Conservation (phyloP, 2,888 invertebrate genomes). For the Harpalus rufipes region DNA sequence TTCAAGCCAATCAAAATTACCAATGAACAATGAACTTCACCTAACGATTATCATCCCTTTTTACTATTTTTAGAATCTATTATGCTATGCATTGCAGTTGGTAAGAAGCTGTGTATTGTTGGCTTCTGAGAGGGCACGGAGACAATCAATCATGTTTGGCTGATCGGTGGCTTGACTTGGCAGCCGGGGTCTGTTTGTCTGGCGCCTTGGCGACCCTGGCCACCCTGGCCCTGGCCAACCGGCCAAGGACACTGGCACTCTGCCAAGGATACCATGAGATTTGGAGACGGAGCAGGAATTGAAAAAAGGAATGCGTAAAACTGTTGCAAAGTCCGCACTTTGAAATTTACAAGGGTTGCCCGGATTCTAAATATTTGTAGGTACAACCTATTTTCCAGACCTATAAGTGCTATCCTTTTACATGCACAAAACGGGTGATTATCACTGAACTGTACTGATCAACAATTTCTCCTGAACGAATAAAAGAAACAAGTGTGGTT, state of each 20-base stretch:
- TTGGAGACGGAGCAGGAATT: not conserved
- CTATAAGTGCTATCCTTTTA: too few species aligned
- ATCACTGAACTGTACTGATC: too few species aligned
- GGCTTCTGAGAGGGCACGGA: not conserved
- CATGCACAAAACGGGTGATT: too few species aligned
- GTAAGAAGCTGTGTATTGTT: conserved; percentile 8
- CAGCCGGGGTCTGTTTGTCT: conserved; percentile 41
- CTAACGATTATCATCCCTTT: too few species aligned
- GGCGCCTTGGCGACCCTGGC: conserved; percentile 35
- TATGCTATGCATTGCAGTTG: conserved; percentile 8
- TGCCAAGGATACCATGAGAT: conserved; percentile 5
- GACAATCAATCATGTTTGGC: conserved; percentile 47
- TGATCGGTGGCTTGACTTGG: conserved; percentile 8
- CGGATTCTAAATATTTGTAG: too few species aligned
- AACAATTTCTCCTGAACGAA: too few species aligned
- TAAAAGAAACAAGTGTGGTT: too few species aligned
- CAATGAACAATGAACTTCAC: too few species aligned
- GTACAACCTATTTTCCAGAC: too few species aligned
- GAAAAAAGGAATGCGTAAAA: not conserved
- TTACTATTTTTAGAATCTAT: not conserved
- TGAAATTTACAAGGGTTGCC: too few species aligned
- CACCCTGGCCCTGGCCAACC: conserved; percentile 39
- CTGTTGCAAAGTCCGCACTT: not conserved
- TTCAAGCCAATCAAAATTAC: too few species aligned
- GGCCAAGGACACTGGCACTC: not conserved